A percentile compares a stretch with the other conserved stretches of the same genome.
phyloP scores from a whole-genome alignment of 2,113 vertebrate species.

The Mirza zaza region DNA sequence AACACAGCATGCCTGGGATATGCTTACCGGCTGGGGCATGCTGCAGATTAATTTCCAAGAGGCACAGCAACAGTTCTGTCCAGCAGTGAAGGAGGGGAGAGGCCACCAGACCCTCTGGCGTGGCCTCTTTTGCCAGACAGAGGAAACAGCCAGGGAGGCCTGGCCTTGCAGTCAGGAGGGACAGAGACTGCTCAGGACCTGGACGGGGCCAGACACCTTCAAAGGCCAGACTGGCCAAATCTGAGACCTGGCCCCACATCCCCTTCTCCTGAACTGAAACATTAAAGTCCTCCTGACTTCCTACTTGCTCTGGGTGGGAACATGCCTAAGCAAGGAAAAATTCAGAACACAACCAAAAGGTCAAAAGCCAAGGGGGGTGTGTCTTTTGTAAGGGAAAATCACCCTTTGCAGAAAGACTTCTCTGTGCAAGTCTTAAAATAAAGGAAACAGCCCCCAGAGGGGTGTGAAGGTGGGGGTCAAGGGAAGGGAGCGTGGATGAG shows the following conservation, averaged over 20 bases:
- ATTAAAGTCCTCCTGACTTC: background rate
- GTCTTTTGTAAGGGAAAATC: background rate
- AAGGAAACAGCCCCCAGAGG: background rate
- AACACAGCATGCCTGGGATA: background rate
- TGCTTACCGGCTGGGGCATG: background rate
- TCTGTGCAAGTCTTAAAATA: background rate
- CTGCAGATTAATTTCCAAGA: background rate
- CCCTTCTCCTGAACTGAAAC: background rate
- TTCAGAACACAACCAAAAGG: background rate
- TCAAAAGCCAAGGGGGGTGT: background rate
- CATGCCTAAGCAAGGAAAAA: background rate
- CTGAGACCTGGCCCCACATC: background rate
- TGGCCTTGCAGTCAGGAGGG: background rate
- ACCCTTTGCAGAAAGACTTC: background rate
- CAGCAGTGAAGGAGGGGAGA: background rate
- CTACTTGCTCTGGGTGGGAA: background rate
- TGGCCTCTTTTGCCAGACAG: background rate
- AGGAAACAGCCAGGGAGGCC: background rate
- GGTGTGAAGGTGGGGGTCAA: too few relatives aligned
- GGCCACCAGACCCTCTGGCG: background rate
- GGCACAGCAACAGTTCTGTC: background rate
- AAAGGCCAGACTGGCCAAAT: background rate
- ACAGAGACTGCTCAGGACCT: background rate
- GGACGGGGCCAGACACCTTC: background rate
- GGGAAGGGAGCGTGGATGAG: background rate